These are phyloP conservation scores for Andrena bicolor DNA, from an alignment of 2,888 invertebrate species.

Conservation along the genomic window DNA sequence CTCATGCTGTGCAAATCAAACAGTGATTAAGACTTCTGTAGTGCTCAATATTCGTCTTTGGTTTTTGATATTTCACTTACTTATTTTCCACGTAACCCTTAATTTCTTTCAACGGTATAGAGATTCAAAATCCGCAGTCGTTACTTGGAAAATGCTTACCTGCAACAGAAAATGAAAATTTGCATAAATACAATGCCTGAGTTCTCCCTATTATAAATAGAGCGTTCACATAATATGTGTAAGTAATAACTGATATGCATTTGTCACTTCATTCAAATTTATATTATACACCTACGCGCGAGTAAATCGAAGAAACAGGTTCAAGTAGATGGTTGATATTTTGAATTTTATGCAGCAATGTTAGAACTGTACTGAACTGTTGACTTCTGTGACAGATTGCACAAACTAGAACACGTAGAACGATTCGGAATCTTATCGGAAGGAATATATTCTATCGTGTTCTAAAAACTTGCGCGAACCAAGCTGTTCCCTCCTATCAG, in stretches of 20 bases:
- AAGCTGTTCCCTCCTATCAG: conserved; percentile 1
- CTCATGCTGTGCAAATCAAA: too few relatives aligned
- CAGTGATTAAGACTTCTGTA: too few relatives aligned
- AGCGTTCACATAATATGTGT: too few relatives aligned
- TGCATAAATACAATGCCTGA: background rate
- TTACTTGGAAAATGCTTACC: background rate
- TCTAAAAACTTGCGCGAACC: background rate
- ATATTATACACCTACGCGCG: too few relatives aligned
- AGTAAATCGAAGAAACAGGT: too few relatives aligned
- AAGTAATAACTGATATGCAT: too few relatives aligned
- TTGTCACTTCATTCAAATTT: too few relatives aligned
- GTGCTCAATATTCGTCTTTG: too few relatives aligned
- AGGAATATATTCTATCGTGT: background rate
- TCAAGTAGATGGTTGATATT: too few relatives aligned
- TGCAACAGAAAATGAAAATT: conserved; percentile 8
- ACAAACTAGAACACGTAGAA: background rate
- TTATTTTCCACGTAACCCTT: too few relatives aligned
- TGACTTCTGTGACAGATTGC: background rate
- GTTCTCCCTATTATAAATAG: background rate
- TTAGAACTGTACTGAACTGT: background rate
- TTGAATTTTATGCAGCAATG: too few relatives aligned
- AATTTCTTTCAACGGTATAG: background rate
- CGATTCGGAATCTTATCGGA: background rate
- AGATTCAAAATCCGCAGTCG: background rate
- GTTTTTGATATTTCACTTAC: too few relatives aligned